phyloP scores from a whole-genome alignment of 2,797 vertebrate genomes.

The Danio choprae region DNA sequence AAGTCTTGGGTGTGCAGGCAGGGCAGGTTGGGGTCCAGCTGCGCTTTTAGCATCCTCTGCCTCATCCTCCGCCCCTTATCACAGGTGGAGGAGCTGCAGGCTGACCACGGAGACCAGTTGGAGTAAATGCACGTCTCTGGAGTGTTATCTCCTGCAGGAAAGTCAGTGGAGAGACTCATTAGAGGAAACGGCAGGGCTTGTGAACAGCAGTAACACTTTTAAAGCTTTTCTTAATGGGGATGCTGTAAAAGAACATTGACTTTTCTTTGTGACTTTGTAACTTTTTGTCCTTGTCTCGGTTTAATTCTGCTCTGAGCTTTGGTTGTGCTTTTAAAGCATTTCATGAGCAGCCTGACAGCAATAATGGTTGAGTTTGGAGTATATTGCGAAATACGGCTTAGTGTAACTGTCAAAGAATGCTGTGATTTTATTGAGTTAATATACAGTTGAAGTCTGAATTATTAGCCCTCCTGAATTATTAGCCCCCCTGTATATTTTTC shows the following conservation, averaged over 20 bases:
- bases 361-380: background rate
- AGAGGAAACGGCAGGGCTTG: background rate
- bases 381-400: no score
- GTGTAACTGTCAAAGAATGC: no score
- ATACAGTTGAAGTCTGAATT: no score
- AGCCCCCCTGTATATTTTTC: no score
- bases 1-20: conserved; percentile 96
- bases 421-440: no score
- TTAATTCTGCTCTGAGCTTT: background rate
- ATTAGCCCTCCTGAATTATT: no score
- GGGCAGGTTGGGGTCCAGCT: conserved; percentile 89
- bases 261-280: background rate
- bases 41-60: conserved; percentile 96
- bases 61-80: conserved; percentile 95
- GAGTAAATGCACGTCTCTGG: conserved; percentile 98
- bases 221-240: background rate
- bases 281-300: background rate
- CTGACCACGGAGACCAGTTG: conserved; percentile 96
- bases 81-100: conserved; percentile 93
- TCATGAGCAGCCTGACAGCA: background rate
- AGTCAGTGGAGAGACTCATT: conserved; percentile 16
- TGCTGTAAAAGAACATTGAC: background rate
- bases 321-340: background rate
- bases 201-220: background rate
- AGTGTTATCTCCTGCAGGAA: conserved; percentile 83